Base-by-base conservation (phyloP, 1,140 invertebrate genomes). In the Bombus confusus region DNA sequence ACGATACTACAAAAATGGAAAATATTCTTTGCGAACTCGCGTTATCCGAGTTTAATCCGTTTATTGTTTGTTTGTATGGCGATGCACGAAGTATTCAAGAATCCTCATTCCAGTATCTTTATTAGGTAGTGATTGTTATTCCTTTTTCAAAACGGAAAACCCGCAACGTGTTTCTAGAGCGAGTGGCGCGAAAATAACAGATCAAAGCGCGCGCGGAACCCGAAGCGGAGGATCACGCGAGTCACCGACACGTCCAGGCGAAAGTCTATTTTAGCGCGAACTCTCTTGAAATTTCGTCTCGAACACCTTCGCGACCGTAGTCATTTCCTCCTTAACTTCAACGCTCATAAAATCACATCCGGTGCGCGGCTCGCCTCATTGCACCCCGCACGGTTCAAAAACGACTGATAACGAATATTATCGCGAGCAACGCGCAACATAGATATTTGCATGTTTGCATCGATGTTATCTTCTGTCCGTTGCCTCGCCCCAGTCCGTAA, bases 381-480 rank as follows among this genome's bases (percentile, higher is more conserved):
- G 34, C 80, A 47, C 62, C 68, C 57, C 52, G 6, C 59, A 85
- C 9, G 34, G 80, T 93, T 88, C 85, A 91, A 89, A 93, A 88
- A 85, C 83, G 84, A 79, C 83, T 85, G 91, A 92, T 93, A 93
- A 90, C 92, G 87, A 86, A 82, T 79, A 82, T 88, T 89, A 92
- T 88, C 84, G 15, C 18, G 83, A 91, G 87, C 86, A 85, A 91
- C 88, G 86, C 82, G 88, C 89, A 90, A 83, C 87, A 88, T 92
- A 93, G 93, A 94, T 90, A 93, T 94, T 93, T 93, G 22, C 47
- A 93, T 90, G 88, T 89, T 90, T 87, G 86, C 85, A 91, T 92
- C 90, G 90, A 86, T 91, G 82, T 91, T 91, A 87, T 83, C 80
- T 83, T 64, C 66, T 47, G 75, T 4, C 25, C 8, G 3, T 28